Conservation (phyloP, 2,888 invertebrate genomes). For the Drosophila seclusa region DNA sequence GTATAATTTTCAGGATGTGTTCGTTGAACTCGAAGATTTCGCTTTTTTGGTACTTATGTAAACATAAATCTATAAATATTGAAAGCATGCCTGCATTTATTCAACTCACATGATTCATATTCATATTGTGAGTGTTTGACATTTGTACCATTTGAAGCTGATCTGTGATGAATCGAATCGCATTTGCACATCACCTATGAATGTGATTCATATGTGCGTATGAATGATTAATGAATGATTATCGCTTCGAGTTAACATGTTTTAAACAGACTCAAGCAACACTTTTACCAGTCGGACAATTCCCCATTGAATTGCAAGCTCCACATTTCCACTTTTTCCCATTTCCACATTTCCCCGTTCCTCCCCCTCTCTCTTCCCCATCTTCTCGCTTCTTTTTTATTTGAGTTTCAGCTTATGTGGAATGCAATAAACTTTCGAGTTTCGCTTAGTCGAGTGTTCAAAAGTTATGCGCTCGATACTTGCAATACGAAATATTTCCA, state of each 20-base stretch:
- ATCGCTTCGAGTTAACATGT: slow-evolving; percentile 46
- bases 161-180: slow-evolving; percentile 17
- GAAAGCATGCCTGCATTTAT: slow-evolving; percentile 1
- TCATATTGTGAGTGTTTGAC: neutral
- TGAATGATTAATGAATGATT: slow-evolving; percentile 69
- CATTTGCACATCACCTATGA: slow-evolving; percentile 44
- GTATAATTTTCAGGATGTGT: neutral
- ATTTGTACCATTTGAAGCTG: neutral
- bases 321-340: neutral
- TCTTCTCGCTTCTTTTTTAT: neutral
- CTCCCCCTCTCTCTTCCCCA: neutral
- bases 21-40: too few relatives aligned
- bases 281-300: neutral
- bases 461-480: slow-evolving; percentile 56
- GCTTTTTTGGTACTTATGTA: too few relatives aligned
- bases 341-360: neutral
- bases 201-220: slow-evolving; percentile 53
- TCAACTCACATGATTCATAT: slow-evolving; percentile 4
- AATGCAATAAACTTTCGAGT: slow-evolving; percentile 71
- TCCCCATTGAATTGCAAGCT: slow-evolving; percentile 12
- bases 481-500: slow-evolving; percentile 38
- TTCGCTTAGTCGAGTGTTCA: slow-evolving; percentile 23
- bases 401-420: slow-evolving; percentile 46
- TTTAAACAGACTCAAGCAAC: slow-evolving; percentile 6
- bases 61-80: neutral